Evolutionary conservation across 2,797 vertebrate species (phyloP), one percentile per base, ranked within the genome.

Genomic region (Microctenopoma steveboyesi): DNA sequence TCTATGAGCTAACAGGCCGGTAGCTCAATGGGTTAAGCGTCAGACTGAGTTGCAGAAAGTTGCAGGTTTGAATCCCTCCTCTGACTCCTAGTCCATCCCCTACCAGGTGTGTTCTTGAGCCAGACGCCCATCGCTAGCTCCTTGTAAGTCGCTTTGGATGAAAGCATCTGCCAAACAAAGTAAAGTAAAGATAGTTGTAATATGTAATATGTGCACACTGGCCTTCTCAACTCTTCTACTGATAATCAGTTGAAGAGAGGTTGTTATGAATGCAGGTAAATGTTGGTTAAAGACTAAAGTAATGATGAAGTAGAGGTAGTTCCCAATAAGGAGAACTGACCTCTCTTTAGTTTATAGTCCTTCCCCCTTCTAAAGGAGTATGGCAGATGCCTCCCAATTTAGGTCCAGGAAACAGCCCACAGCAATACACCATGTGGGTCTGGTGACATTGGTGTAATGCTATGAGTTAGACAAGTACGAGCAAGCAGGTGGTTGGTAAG

Each of bases 261-360:
- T 22, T 28, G 7, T 40, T 3, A 49, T 40, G 4, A 46, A 37
- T 42, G 16, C 22, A 7, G 56, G 22, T 46, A 11, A 4, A 49
- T 27, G 14, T 28, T 65, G 18, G 16, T 3, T 18, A 50, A 1
- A 72, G 52, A 18, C 53, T 73, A 15, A 74, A 35, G 27, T 16
- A 25, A 46, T 39, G 16, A 50, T 54, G n/a, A 9, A 57, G 13
- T 27, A 12, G 0, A 2, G 10, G 6, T 15, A 68, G 7, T 66
- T 53, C 39, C 4, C 33, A 57, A 3, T 50, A 8, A 47, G 27
- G 62, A 40, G 1, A 37, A 37, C 40, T 27, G 18, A 50, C 16
- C 22, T 56, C 28, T 61, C 18, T 14, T 33, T 66, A 22, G 16
- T 48, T 4, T 60, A 2, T 16, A 22, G 65, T 55, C 27, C 45